Evolutionary conservation across 1,140 invertebrate genomes (phyloP).

Genomic region (Argopecten irradians): DNA sequence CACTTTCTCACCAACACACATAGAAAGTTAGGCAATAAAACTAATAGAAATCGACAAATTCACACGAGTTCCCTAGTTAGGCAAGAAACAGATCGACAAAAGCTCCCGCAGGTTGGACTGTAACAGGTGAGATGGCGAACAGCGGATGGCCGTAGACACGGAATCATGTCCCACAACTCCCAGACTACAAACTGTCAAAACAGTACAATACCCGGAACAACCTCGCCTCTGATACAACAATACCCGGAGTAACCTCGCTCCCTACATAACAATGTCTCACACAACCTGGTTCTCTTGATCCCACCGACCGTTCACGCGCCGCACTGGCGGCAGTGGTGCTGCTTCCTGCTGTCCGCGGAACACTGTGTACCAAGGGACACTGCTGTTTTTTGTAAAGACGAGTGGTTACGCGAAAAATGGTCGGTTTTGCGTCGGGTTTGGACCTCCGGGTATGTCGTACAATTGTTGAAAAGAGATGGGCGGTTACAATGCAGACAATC

Average conservation of each 20-base stretch:
- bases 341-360: not conserved
- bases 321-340: not conserved
- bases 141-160: not conserved
- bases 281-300: not conserved
- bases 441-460: slow-evolving; percentile 13
- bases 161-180: slow-evolving; percentile 1
- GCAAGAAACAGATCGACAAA: not conserved
- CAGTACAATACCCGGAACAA: slow-evolving; percentile 20
- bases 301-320: slow-evolving; percentile 11
- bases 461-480: not conserved
- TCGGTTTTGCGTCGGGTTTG: not conserved
- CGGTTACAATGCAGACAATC: not conserved
- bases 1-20: slow-evolving; percentile 6
- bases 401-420: not conserved
- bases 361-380: not conserved
- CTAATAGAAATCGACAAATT: slow-evolving; percentile 1
- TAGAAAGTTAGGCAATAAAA: slow-evolving; percentile 16
- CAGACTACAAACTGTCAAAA: slow-evolving; percentile 17
- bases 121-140: not conserved
- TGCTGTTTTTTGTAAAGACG: not conserved
- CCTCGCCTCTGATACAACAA: not conserved
- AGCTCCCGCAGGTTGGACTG: not conserved
- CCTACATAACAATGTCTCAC: not conserved
- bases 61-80: not conserved
- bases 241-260: not conserved